A percentile compares a stretch with the other conserved stretches of the same genome.
Conservation (phyloP, 2,797 vertebrate species). For the Coluber constrictor region DNA sequence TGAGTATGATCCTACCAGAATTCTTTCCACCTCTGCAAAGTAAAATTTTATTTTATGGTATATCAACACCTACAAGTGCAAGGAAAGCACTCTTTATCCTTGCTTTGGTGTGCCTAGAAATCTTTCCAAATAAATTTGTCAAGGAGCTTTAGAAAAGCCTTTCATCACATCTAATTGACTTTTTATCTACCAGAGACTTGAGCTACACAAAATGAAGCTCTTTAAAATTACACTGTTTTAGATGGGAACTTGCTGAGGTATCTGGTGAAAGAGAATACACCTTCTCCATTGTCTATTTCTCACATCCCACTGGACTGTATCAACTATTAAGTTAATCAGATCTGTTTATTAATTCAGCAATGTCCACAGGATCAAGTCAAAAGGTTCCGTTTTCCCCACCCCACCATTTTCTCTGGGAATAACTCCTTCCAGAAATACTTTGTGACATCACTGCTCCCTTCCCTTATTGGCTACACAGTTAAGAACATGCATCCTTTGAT, state of each 20-base stretch:
- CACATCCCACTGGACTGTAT: background rate
- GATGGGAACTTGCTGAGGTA: background rate
- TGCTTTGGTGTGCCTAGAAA: background rate
- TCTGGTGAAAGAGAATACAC: background rate
- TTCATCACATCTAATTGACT: background rate
- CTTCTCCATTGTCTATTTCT: background rate
- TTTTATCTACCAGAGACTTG: background rate
- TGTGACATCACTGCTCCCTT: background rate
- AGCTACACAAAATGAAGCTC: background rate
- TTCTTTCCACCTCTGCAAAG: conserved; percentile 57
- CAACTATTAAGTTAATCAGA: background rate
- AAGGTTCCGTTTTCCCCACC: background rate
- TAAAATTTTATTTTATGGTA: conserved; percentile 39
- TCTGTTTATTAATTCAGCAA: background rate
- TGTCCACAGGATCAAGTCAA: background rate
- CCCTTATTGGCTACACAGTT: background rate
- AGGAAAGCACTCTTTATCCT: background rate
- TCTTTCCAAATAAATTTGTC: background rate
- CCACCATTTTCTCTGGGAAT: background rate
- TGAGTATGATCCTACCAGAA: conserved; percentile 68
- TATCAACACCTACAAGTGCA: conserved; percentile 31
- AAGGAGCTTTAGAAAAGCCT: background rate
- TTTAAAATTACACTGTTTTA: background rate
- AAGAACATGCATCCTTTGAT: background rate
- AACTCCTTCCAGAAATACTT: background rate